Evolutionary conservation across 2,888 invertebrate species (phyloP).

Genomic region (Hydrotaea diabolus): DNA sequence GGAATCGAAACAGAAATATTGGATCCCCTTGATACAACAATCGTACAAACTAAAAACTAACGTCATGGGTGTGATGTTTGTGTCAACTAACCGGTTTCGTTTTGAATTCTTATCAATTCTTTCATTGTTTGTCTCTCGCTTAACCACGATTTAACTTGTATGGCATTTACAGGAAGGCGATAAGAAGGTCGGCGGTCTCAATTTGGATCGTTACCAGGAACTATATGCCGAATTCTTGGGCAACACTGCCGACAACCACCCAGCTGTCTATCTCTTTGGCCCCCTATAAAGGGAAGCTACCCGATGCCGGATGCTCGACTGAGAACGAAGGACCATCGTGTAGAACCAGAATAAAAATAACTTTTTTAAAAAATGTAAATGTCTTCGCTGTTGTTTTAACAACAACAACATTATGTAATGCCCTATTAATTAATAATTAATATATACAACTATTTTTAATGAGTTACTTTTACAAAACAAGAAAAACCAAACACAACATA

Average conservation of each 20-base stretch:
- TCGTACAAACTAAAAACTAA: conserved; percentile 35
- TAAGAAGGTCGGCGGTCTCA: conserved; percentile 89
- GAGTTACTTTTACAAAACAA: conserved; percentile 68
- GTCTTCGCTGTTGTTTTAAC: conserved; percentile 80
- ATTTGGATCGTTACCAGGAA: conserved; percentile 90
- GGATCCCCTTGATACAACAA: neutral
- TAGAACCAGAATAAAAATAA: conserved; percentile 17
- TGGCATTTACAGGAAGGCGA: conserved; percentile 86
- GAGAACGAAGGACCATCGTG: conserved; percentile 21
- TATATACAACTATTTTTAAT: conserved; percentile 67
- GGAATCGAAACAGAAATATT: conserved; percentile 15
- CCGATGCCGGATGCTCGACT: neutral
- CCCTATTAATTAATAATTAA: conserved; percentile 67
- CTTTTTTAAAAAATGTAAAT: conserved; percentile 69
- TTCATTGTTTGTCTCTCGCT: neutral
- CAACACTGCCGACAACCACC: conserved; percentile 87
- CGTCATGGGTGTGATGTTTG: conserved; percentile 17
- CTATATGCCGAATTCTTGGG: conserved; percentile 91
- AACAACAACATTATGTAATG: conserved; percentile 66
- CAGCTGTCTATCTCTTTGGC: conserved; percentile 89
- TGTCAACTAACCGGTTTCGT: conserved; percentile 31
- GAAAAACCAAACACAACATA: conserved; percentile 54
- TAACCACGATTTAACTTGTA: neutral
- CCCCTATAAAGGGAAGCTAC: conserved; percentile 82
- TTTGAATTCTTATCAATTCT: neutral